Conservation (phyloP, 2,888 invertebrate species). For the Andrena dorsata region DNA sequence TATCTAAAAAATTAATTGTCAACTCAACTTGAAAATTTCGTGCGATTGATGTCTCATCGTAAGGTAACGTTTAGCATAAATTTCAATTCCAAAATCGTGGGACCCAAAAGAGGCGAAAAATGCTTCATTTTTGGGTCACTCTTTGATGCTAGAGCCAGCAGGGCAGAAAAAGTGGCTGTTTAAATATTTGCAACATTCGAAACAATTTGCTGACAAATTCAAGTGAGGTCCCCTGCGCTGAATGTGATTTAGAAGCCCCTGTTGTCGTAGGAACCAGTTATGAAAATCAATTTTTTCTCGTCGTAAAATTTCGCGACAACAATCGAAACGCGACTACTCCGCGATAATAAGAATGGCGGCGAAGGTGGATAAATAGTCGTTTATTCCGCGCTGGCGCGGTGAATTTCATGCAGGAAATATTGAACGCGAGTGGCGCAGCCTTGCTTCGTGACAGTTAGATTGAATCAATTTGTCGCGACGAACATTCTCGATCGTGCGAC, state of each 20-base stretch:
- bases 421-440: conserved; percentile 3
- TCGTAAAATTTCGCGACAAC: background rate
- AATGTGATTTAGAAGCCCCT: background rate
- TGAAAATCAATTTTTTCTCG: conserved; percentile 7
- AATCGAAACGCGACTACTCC: background rate
- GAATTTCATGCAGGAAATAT: conserved; percentile 27
- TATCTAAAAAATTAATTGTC: no score
- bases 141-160: background rate
- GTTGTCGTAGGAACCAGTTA: background rate
- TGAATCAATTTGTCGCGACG: conserved; percentile 60
- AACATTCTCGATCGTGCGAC: conserved; percentile 58
- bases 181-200: background rate
- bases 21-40: no score
- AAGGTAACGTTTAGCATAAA: no score
- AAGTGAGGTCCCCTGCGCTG: background rate
- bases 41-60: no score
- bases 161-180: background rate
- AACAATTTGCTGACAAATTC: background rate
- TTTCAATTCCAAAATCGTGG: no score
- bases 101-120: no score
- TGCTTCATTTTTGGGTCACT: no score
- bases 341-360: no score
- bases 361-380: background rate
- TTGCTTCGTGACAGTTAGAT: conserved; percentile 39
- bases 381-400: no score